Evolutionary conservation across 2,888 invertebrate genomes (phyloP).

Genomic region (Chrysodeixis includens): DNA sequence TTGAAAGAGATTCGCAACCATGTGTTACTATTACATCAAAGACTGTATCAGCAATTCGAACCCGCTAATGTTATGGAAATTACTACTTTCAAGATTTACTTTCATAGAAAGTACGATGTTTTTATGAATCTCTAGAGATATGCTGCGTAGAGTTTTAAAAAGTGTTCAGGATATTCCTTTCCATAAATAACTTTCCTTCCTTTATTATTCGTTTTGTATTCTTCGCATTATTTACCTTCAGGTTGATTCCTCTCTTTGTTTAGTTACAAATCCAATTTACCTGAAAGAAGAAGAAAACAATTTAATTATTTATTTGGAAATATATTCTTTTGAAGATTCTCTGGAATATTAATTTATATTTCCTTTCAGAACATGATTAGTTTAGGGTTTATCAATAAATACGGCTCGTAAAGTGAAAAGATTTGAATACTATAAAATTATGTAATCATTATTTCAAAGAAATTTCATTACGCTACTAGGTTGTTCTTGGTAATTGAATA

Average conservation of each 20-base stretch:
- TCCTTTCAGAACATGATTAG: not conserved
- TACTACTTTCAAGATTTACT: not conserved
- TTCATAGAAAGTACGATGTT: not conserved
- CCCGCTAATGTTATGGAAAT: not conserved
- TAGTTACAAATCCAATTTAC: conserved; percentile 36
- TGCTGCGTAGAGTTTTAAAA: not conserved
- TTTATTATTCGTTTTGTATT: conserved; percentile 27
- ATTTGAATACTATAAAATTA: not conserved
- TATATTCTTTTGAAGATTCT: not conserved
- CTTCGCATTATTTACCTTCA: conserved; percentile 38
- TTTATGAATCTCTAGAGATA: not conserved
- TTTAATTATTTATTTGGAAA: conserved; percentile 10
- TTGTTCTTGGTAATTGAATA: not conserved
- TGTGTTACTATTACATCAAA: not conserved
- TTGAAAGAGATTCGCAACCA: conserved; percentile 23
- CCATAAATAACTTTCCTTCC: conserved; percentile 21
- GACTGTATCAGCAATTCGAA: not conserved
- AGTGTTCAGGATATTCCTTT: conserved; percentile 5
- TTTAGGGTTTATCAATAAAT: not conserved
- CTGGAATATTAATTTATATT: not conserved
- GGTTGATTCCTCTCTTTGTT: conserved; percentile 22
- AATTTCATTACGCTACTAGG: not conserved
- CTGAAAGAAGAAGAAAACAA: conserved; percentile 44
- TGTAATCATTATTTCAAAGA: not conserved
- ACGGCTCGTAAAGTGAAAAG: not conserved